A percentile compares a stretch with the other conserved stretches of the same genome.
Conservation (phyloP, 2,113 vertebrate genomes). For the cattle (Bos taurus) region ARS-UCD2.0 NC_037345.1:11125501-11126000, state of each 20-base stretch:
- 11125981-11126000: background rate
- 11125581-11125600: background rate
- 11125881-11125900: background rate
- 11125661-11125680: background rate
- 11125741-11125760: background rate
- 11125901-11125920: background rate
- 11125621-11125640: background rate
- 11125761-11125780: background rate
- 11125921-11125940: background rate
- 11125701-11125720: too few species aligned
- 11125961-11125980: background rate
- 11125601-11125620: background rate
- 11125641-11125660: background rate
- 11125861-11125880: background rate
- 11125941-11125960: background rate
- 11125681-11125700: background rate
- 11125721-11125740: background rate
- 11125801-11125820: background rate
- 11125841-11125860: background rate
- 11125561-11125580: background rate
- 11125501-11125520: background rate
- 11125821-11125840: background rate
- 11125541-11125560: background rate
- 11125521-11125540: background rate
- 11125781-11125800: background rate